phyloP scores from a whole-genome alignment of 2,888 invertebrate genomes.

The Lithophane semibrunnea region DNA sequence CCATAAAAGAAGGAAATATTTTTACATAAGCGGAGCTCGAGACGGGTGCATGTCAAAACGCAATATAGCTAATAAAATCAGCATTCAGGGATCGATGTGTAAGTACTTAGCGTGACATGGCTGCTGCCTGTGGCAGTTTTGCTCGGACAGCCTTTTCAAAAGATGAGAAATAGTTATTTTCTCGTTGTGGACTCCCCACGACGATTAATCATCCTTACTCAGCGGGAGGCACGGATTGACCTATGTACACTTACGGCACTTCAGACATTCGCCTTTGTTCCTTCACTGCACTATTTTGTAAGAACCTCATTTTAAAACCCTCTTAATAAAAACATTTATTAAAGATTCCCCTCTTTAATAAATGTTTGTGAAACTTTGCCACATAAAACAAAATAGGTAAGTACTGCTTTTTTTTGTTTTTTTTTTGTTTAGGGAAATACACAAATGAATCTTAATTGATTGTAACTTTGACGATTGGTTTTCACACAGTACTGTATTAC shows the following conservation, averaged over 20 bases:
- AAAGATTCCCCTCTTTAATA: no score
- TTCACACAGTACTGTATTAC: neutral
- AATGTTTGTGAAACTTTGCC: constrained; percentile 33
- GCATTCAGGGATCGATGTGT: constrained; percentile 78
- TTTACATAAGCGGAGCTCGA: constrained; percentile 18
- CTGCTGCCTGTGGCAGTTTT: constrained; percentile 83
- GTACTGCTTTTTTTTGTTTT: no score
- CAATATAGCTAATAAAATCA: constrained; percentile 59
- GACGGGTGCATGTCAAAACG: constrained; percentile 55
- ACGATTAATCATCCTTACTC: constrained; percentile 86
- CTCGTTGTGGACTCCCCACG: constrained; percentile 80
- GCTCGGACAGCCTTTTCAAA: constrained; percentile 83
- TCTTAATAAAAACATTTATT: constrained; percentile 50
- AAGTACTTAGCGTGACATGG: constrained; percentile 79
- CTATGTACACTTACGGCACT: constrained; percentile 78
- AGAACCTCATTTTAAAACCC: constrained; percentile 53
- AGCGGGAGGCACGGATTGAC: constrained; percentile 84
- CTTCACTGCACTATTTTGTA: constrained; percentile 56
- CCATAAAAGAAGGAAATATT: constrained; percentile 30
- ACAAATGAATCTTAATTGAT: neutral
- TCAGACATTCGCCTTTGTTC: constrained; percentile 72
- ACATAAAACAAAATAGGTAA: constrained; percentile 21
- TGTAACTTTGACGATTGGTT: neutral
- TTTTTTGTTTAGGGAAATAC: neutral
- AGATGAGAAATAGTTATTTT: constrained; percentile 88